phyloP scores from a whole-genome alignment of 1,140 invertebrate species.

The Caenorhabditis inopinata region DNA sequence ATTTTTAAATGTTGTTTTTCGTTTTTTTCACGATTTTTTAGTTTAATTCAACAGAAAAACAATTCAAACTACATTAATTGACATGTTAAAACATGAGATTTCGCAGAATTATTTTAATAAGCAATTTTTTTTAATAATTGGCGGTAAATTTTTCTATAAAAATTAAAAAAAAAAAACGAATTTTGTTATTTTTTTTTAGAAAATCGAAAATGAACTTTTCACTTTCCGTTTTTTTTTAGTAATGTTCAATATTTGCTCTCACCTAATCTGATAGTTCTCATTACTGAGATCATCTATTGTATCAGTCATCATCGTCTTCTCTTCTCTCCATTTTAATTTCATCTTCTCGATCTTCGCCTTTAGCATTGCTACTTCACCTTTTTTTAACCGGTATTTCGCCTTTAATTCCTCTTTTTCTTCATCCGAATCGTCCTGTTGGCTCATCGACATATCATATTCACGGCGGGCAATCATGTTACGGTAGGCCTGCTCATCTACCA shows the following conservation, averaged over 20 bases:
- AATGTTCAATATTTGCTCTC: too few species aligned
- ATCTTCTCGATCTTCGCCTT: constrained; percentile 1
- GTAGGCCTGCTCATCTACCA: neutral
- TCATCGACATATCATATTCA: neutral
- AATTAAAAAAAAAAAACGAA: too few species aligned
- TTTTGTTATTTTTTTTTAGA: too few species aligned
- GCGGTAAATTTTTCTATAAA: too few species aligned
- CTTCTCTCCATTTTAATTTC: neutral
- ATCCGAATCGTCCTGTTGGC: constrained; percentile 12
- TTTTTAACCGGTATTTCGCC: neutral
- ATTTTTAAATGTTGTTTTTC: neutral
- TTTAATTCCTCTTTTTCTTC: neutral
- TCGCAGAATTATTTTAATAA: too few species aligned
- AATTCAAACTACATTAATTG: too few species aligned
- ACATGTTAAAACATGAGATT: too few species aligned
- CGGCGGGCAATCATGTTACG: neutral
- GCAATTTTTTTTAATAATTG: too few species aligned
- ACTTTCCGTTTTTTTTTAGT: too few species aligned
- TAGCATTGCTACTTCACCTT: neutral
- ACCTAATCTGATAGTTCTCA: constrained; percentile 20
- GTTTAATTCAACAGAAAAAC: too few species aligned
- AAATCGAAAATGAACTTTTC: too few species aligned
- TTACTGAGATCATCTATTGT: neutral
- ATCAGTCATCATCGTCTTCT: neutral
- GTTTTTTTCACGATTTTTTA: too few species aligned